These are phyloP conservation scores for Amia ocellicauda DNA, from an alignment of 2,113 vertebrate genomes.

Conservation along the genomic window DNA sequence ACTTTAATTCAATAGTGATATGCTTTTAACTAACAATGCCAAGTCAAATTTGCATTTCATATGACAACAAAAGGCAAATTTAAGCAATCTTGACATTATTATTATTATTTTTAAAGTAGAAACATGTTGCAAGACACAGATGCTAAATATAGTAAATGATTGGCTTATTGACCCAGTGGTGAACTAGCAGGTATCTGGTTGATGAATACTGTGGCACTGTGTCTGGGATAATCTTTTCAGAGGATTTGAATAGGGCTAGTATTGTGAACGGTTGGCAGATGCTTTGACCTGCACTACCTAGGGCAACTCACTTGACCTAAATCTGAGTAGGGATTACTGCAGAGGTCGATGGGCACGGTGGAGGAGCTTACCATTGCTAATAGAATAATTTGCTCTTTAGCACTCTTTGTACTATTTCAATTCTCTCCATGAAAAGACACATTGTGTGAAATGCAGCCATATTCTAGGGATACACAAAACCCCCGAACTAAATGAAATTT, in stretches of 20 bases:
- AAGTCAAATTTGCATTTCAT: no score
- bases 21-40: no score
- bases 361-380: conserved; percentile 29
- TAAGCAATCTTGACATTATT: neutral
- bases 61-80: neutral
- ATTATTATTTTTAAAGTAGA: neutral
- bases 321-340: neutral
- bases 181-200: conserved; percentile 18
- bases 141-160: neutral
- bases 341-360: conserved; percentile 32
- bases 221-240: conserved; percentile 21
- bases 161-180: conserved; percentile 9
- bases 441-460: conserved; percentile 18
- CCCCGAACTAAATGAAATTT: neutral
- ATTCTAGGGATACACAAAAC: neutral
- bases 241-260: conserved; percentile 33
- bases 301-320: conserved; percentile 18
- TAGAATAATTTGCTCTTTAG: conserved; percentile 40
- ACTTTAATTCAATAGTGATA: no score
- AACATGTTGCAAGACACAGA: neutral
- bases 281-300: conserved; percentile 22
- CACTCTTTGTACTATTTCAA: conserved; percentile 33
- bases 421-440: conserved; percentile 32
- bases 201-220: conserved; percentile 14
- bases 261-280: conserved; percentile 24